phyloP scores from a whole-genome alignment of 2,797 vertebrate genomes.

The Cyclura pinguis region DNA sequence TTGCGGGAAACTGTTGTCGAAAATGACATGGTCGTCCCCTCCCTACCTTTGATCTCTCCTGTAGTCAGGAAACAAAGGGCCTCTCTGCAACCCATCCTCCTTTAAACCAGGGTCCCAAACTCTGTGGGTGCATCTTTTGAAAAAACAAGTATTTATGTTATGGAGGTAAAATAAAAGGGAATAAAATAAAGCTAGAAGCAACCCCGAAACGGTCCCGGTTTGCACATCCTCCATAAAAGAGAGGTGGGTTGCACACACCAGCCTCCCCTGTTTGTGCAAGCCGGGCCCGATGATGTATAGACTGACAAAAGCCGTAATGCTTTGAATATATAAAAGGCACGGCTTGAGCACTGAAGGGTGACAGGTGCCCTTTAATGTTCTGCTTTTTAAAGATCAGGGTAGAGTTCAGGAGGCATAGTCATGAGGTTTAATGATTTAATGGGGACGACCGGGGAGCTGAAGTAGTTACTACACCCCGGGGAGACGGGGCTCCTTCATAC shows the following conservation, averaged over 20 bases:
- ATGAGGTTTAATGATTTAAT: conserved; percentile 94
- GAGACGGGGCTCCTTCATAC: conserved; percentile 87
- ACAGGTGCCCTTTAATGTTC: conserved; percentile 88
- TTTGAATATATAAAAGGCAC: conserved; percentile 85
- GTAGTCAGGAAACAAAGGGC: no score
- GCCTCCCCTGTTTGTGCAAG: conserved; percentile 74
- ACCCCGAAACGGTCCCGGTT: conserved; percentile 19
- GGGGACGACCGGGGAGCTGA: conserved; percentile 87
- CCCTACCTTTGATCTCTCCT: no score
- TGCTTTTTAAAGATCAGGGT: conserved; percentile 92
- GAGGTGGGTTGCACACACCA: conserved; percentile 70
- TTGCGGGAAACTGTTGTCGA: no score
- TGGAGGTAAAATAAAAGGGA: no score
- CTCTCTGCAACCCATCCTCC: no score
- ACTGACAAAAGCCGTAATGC: conserved; percentile 87
- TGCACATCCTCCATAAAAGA: conserved; percentile 71
- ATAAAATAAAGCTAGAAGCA: no score
- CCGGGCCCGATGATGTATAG: conserved; percentile 82
- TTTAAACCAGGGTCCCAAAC: neutral
- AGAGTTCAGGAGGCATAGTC: conserved; percentile 92
- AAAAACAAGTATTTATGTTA: neutral
- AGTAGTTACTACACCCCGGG: conserved; percentile 89
- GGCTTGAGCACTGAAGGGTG: conserved; percentile 84
- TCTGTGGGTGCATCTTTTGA: neutral
- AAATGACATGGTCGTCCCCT: no score